Evolutionary conservation across 1,140 invertebrate species (phyloP).

Genomic region (Ceratoteleas bidentatus): DNA sequence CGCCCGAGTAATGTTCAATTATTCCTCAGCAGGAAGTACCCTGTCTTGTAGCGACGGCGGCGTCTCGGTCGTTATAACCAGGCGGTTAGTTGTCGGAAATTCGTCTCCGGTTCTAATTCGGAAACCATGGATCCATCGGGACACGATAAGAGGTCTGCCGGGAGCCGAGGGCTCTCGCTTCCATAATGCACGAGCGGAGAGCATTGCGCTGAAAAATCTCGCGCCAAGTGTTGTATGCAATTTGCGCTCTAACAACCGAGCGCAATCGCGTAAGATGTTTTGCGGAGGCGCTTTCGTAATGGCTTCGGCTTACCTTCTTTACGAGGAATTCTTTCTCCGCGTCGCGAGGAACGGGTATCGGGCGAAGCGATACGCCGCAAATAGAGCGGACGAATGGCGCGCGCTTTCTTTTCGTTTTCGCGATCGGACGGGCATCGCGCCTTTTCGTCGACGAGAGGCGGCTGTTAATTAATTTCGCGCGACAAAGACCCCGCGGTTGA

Average conservation of each 20-base stretch:
- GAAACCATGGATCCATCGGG: slow-evolving; percentile 23
- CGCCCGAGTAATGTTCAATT: slow-evolving; percentile 17
- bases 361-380: slow-evolving; percentile 1
- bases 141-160: slow-evolving; percentile 17
- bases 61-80: slow-evolving; percentile 16
- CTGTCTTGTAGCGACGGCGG: slow-evolving; percentile 14
- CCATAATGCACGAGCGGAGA: slow-evolving; percentile 9
- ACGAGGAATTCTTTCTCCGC: slow-evolving; percentile 2
- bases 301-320: slow-evolving; percentile 16
- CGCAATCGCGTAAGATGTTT: slow-evolving; percentile 18
- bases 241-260: slow-evolving; percentile 17
- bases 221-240: slow-evolving; percentile 20
- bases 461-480: too few species aligned
- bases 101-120: slow-evolving; percentile 21
- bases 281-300: slow-evolving; percentile 22
- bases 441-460: too few species aligned
- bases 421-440: too few species aligned
- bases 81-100: slow-evolving; percentile 17
- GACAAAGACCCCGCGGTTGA: too few species aligned
- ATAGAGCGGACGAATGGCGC: neutral
- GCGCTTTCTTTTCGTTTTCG: slow-evolving; percentile 1
- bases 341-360: slow-evolving; percentile 3
- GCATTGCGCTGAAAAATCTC: slow-evolving; percentile 9
- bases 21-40: slow-evolving; percentile 22
- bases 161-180: neutral